Evolutionary conservation across 2,797 vertebrate genomes (phyloP), one percentile per base, ranked within the genome.

Genomic region (Ceyx erithaca): DNA sequence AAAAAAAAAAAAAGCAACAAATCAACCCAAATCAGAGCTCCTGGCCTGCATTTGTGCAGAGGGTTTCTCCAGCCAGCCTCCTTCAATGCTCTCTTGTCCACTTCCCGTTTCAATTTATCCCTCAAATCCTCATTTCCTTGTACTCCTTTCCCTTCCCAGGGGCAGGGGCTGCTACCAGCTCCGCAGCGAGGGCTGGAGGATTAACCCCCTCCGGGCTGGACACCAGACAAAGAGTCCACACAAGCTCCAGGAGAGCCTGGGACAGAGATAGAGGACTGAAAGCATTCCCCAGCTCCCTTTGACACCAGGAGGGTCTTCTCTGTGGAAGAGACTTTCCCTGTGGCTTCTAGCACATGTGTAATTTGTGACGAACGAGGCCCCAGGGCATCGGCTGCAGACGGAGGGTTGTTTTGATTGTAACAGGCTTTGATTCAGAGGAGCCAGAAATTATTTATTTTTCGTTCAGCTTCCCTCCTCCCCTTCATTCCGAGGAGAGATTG

Each of bases 371-470:
- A 93, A 96, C 1, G 92, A 95, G 92, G 61, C 96, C 95, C 94
- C 62, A 33, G 92, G 95, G 96, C 82, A 76, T 31, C 28, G 68
- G 43, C 83, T 76, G 93, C 90, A 80, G 91, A 71, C 48, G 9
- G n/a, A 78, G 46, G 71, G 83, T 67, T 94, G 96, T 94, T 97
- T 94, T 87, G 96, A 51, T 92, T 95, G 92, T 79, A 95, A 97
- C 95, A 97, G 92, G 58, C 96, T 94, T 95, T 90, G 95, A 96
- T 97, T 97, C 96, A 97, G 79, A 86, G 80, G 73, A 96, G 96
- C 96, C 96, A 96, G 93, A n/a, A 67, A 84, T 91, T 95, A 96
- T 96, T 96, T 97, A 94, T 96, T 96, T 96, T 96, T 91, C 31
- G 6, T 94, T 93, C 89, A 2, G 78, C 80, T 80, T 63, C 70